Conservation (phyloP, 2,888 invertebrate genomes). For the Sphaeridia pumilis region DNA sequence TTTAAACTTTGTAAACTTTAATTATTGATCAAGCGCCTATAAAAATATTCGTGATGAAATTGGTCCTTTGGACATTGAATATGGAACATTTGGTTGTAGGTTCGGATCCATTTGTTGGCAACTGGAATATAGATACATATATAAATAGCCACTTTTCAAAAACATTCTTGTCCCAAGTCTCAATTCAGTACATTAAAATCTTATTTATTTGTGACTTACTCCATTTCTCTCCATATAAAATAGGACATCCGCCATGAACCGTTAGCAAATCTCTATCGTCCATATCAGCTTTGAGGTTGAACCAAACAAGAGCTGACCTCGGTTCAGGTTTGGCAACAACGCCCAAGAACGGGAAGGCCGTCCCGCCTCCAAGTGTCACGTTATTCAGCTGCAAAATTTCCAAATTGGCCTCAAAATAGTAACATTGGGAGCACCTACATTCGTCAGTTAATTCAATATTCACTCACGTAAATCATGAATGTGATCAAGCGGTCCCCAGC, state of each 20-base stretch:
- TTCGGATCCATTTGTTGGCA: constrained; percentile 45
- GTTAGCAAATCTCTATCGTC: constrained; percentile 41
- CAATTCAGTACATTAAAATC: neutral
- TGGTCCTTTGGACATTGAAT: constrained; percentile 21
- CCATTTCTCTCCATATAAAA: constrained; percentile 43
- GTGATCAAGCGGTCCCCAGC: constrained; percentile 36
- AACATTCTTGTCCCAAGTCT: neutral
- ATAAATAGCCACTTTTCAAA: neutral
- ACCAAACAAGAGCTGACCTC: constrained; percentile 43
- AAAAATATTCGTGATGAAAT: constrained; percentile 5
- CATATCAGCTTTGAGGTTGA: constrained; percentile 39
- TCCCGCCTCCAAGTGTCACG: constrained; percentile 37
- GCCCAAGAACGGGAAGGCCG: constrained; percentile 38
- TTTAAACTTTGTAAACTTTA: no score
- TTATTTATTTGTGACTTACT: constrained; percentile 34
- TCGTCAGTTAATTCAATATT: neutral
- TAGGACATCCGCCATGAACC: constrained; percentile 45
- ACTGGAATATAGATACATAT: constrained; percentile 29
- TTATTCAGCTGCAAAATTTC: constrained; percentile 28
- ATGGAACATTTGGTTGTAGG: constrained; percentile 42
- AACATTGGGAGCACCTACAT: no score
- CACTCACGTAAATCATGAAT: constrained; percentile 37
- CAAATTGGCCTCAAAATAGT: no score
- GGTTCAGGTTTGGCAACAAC: constrained; percentile 36
- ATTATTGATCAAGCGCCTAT: neutral